Evolutionary conservation across 2,113 vertebrate species (phyloP).

Genomic region (Gorilla gorilla): DNA sequence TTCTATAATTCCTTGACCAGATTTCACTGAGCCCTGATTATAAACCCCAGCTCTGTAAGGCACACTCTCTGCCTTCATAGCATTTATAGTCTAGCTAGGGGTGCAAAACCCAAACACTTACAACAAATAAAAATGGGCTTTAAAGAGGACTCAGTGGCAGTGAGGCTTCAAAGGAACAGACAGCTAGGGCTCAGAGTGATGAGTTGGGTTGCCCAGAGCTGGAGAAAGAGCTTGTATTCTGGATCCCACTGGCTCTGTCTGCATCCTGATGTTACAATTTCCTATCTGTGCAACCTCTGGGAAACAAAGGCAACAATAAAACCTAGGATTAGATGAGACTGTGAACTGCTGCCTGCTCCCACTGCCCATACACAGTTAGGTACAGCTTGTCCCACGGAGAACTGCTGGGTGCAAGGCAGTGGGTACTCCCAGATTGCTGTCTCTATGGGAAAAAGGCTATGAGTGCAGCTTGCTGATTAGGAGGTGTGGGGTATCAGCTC

Average conservation of each 20-base stretch:
- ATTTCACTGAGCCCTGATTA: not conserved
- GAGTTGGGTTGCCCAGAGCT: not conserved
- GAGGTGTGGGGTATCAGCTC: not conserved
- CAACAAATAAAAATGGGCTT: not conserved
- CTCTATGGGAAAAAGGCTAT: not conserved
- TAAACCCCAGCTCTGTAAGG: not conserved
- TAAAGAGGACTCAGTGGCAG: not conserved
- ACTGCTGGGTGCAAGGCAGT: fast-evolving
- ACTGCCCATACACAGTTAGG: fast-evolving
- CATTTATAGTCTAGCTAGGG: not conserved
- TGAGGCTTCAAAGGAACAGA: not conserved
- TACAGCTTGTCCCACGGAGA: not conserved
- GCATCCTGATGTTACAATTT: not conserved
- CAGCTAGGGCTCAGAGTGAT: not conserved
- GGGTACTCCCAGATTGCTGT: not conserved
- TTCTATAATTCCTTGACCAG: not conserved
- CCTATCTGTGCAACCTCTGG: not conserved
- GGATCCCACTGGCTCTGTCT: too few species aligned
- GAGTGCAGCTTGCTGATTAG: not conserved
- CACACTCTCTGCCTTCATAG: not conserved
- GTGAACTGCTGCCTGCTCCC: not conserved
- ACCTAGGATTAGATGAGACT: not conserved
- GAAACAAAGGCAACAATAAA: not conserved
- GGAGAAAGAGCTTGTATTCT: not conserved
- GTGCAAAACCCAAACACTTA: not conserved